Evolutionary conservation across 2,888 invertebrate genomes (phyloP).

Genomic region (Pachymerium ferrugineum): DNA sequence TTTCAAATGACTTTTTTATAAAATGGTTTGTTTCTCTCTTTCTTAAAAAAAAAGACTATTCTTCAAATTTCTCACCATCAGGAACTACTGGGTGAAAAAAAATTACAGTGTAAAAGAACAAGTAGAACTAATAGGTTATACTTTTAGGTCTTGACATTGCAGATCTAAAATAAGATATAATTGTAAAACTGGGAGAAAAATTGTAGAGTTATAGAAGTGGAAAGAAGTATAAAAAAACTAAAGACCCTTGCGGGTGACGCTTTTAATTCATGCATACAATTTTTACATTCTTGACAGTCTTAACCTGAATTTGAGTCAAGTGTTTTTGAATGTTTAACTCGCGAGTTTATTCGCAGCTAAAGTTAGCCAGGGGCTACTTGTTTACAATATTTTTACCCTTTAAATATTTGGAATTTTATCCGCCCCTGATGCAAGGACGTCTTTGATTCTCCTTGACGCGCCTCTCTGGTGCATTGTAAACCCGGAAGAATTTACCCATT

Average conservation of each 20-base stretch:
- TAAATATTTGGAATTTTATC: neutral
- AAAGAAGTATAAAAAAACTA: neutral
- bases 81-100: too few species aligned
- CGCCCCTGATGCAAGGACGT: neutral
- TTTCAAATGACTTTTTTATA: neutral
- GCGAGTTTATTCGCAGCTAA: neutral
- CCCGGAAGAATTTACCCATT: neutral
- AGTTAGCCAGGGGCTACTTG: neutral
- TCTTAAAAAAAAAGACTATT: neutral
- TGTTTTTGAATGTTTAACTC: neutral
- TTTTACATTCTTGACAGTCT: slow-evolving; percentile 16
- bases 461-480: neutral
- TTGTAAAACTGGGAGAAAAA: neutral
- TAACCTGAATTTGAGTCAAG: neutral
- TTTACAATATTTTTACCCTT: neutral
- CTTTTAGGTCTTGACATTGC: neutral
- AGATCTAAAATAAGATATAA: neutral
- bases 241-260: neutral
- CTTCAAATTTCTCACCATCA: neutral
- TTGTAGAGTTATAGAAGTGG: neutral
- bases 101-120: too few species aligned
- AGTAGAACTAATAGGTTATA: too few species aligned
- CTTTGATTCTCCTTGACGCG: neutral
- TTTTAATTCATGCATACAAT: slow-evolving; percentile 7
- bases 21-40: neutral